Base-by-base conservation (phyloP, 2,113 vertebrate species). In the Charadrius vociferus region DNA sequence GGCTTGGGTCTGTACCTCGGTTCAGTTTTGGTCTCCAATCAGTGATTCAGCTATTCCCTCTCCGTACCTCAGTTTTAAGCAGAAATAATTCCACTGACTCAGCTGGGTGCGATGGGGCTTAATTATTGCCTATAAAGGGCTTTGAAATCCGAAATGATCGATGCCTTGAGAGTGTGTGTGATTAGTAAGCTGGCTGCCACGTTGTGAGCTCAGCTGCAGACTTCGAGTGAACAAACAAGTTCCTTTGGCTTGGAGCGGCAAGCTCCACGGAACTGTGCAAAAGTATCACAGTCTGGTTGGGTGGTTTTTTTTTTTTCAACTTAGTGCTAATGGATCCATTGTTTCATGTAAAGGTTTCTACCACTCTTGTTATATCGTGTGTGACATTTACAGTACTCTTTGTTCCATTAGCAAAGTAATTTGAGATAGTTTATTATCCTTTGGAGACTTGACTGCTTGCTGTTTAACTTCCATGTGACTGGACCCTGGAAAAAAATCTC, bases 371-470 rank as follows among this genome's bases (percentile, higher is more conserved):
- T 83, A 23, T 70, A 73, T 59, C 19, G 32, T 29, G 63, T 89
- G 83, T 96, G 97, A 93, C 96, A 97, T 97, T 97, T 96, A 63
- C 84, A 92, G 90, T 55, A 63, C 95, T 96, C 96, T 91, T 56
- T 86, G 88, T 97, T 96, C 97, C 96, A 96, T 97, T 96, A 97
- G 93, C 81, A 66, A 86, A 97, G 96, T 86, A 83, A 97, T 97
- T 95, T 81, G 93, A 93, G 96, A 87, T 32, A 47, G 80, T 95
- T 95, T 96, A 89, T 97, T 96, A 77, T 70, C 77, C 96, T 95
- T 94, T 63, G 81, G 93, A 94, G 94, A 90, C 83, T 96, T 89
- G 19, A 13, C 49, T 92, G 74, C 94, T 78, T 55, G 80, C 90
- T 96, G 92, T 49, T 93, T 95, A 96, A 96, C 95, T 93, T 97